A percentile compares a stretch with the other conserved stretches of the same genome.
Conservation (phyloP, 1,140 invertebrate genomes). For the Heliothis subflexa region DNA sequence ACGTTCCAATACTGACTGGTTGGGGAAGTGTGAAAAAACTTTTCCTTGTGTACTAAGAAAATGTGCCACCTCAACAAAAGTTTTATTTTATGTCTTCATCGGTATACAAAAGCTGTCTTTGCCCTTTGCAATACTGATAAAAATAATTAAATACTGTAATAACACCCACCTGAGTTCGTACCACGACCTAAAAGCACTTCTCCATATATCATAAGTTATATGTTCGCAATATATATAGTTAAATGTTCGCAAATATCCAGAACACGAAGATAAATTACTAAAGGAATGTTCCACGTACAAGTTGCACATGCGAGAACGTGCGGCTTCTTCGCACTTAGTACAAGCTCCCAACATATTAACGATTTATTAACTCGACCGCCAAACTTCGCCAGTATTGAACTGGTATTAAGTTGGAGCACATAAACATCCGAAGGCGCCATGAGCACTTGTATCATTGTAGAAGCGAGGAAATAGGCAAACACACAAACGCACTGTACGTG, state of each 20-base stretch:
- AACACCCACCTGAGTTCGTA: no score
- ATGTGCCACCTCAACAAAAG: background rate
- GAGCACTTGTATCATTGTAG: no score
- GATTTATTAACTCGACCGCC: conserved; percentile 33
- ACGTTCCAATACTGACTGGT: background rate
- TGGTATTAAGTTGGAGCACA: conserved; percentile 12
- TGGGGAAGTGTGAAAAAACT: no score
- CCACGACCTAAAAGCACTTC: no score
- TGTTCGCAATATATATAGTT: background rate
- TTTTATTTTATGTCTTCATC: background rate
- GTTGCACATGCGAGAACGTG: background rate
- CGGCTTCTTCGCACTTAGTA: background rate
- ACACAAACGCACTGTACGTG: no score
- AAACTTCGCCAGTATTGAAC: conserved; percentile 31
- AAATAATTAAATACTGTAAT: no score
- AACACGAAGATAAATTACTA: conserved; percentile 5
- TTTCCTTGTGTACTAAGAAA: no score
- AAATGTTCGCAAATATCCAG: background rate
- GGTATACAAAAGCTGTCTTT: no score
- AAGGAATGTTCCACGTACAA: background rate
- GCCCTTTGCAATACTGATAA: no score
- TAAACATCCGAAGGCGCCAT: no score
- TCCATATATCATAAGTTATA: background rate
- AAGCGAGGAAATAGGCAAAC: no score
- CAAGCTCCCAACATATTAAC: conserved; percentile 34